phyloP scores from a whole-genome alignment of 2,888 invertebrate species.

The Chloroclystis v-ata region DNA sequence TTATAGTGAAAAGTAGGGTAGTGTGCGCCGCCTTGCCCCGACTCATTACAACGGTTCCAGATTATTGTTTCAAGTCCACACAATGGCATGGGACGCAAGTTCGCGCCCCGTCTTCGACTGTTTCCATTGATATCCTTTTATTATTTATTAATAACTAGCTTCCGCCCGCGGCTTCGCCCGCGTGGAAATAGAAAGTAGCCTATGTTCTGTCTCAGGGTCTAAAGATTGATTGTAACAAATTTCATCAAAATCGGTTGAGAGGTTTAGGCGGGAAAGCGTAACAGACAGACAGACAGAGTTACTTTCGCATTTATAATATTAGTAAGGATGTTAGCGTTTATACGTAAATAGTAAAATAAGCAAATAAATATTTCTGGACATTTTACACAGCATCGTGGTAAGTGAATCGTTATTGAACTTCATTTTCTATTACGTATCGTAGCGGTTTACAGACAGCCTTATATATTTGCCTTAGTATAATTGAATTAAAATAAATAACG shows the following conservation, averaged over 20 bases:
- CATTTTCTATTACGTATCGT: too few relatives aligned
- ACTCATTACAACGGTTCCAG: slow-evolving; percentile 67
- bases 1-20: slow-evolving; percentile 20
- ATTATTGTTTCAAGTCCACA: slow-evolving; percentile 72
- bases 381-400: too few relatives aligned
- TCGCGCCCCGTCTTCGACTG: slow-evolving; percentile 54
- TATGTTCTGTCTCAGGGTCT: too few relatives aligned
- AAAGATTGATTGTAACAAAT: not conserved
- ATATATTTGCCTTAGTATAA: too few relatives aligned
- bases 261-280: not conserved
- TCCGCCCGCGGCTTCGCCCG: not conserved
- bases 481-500: too few relatives aligned
- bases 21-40: slow-evolving; percentile 36
- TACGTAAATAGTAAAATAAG: too few relatives aligned
- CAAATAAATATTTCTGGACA: too few relatives aligned
- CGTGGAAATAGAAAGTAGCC: not conserved
- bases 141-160: too few relatives aligned
- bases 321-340: too few relatives aligned
- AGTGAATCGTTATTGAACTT: too few relatives aligned
- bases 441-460: too few relatives aligned
- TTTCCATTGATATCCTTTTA: slow-evolving; percentile 44
- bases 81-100: slow-evolving; percentile 69
- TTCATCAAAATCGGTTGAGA: not conserved
- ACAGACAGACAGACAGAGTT: not conserved
- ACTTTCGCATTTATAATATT: not conserved